Evolutionary conservation across 2,888 invertebrate genomes (phyloP).

Genomic region (Neoitamus cyanurus): DNA sequence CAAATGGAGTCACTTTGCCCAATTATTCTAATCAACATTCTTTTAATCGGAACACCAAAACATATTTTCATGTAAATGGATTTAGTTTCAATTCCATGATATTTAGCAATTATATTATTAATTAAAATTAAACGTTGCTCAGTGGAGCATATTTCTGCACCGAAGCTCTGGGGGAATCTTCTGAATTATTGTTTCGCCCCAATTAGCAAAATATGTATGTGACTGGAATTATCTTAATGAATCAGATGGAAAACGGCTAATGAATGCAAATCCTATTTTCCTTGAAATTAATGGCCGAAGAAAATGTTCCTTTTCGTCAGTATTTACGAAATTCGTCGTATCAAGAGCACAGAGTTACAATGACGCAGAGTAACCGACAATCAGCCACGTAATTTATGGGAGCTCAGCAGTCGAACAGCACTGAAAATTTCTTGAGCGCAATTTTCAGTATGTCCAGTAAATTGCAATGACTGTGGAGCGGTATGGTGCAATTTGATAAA

Average conservation of each 20-base stretch:
- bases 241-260: neutral
- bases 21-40: slow-evolving; percentile 24
- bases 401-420: neutral
- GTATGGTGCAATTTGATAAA: slow-evolving; percentile 40
- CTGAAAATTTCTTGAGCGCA: slow-evolving; percentile 8
- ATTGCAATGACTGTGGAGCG: slow-evolving; percentile 22
- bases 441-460: slow-evolving; percentile 35
- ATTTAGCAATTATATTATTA: neutral
- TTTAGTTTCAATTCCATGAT: neutral
- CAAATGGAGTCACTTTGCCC: neutral
- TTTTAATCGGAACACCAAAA: neutral
- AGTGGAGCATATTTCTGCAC: neutral
- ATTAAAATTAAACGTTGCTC: neutral
- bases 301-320: slow-evolving; percentile 2
- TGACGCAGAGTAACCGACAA: slow-evolving; percentile 20
- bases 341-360: slow-evolving; percentile 4
- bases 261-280: neutral
- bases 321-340: slow-evolving; percentile 9
- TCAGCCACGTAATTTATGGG: slow-evolving; percentile 4
- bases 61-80: neutral
- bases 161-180: neutral
- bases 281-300: neutral
- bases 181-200: neutral
- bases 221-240: neutral
- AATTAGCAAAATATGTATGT: neutral